Conservation (phyloP, 2,888 invertebrate genomes). For the Sipha maydis region DNA sequence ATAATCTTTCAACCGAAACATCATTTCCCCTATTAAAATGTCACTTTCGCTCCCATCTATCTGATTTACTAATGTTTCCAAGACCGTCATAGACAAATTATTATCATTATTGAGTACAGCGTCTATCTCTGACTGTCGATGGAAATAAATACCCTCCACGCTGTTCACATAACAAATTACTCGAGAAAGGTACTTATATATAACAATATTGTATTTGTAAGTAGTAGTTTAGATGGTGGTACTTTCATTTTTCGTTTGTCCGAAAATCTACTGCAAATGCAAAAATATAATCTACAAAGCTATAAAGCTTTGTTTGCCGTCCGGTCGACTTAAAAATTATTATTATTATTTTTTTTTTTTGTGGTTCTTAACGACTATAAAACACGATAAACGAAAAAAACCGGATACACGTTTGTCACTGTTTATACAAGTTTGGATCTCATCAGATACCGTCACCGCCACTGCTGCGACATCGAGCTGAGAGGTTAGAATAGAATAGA, state of each 20-base stretch:
- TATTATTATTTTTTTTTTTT: no score
- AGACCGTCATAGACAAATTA: neutral
- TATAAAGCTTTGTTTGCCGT: no score
- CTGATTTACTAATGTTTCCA: neutral
- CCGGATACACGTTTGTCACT: no score
- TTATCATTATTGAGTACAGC: neutral
- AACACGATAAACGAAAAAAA: no score
- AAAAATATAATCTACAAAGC: neutral
- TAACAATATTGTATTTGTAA: neutral
- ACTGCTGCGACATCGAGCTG: no score
- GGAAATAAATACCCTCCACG: neutral
- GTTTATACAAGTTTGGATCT: no score
- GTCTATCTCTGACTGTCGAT: neutral
- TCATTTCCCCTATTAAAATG: conserved; percentile 37
- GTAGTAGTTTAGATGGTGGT: neutral
- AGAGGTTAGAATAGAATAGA: no score
- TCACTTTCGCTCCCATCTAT: conserved; percentile 37
- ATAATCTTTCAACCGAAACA: conserved; percentile 35
- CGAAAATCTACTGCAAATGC: neutral
- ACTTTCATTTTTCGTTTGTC: neutral
- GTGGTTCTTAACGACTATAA: no score
- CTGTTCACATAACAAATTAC: neutral
- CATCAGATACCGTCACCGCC: no score
- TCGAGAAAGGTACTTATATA: neutral
- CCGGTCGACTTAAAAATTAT: no score